phyloP scores from a whole-genome alignment of 1,140 invertebrate genomes.

The Zaprionus davidi region DNA sequence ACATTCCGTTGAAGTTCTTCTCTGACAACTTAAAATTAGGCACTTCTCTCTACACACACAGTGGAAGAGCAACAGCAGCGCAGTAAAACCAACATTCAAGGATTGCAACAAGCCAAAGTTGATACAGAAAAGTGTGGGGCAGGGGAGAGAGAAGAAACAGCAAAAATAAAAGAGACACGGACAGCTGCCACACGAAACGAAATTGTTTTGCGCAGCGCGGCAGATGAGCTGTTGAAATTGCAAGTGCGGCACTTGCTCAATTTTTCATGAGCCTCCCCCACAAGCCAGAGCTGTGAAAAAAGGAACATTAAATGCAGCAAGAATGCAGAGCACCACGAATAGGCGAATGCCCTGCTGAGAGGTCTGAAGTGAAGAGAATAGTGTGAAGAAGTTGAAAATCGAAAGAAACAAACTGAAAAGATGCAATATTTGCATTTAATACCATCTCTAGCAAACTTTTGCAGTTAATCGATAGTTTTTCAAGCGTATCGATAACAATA shows the following conservation, averaged over 20 bases:
- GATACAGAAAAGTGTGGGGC: not conserved
- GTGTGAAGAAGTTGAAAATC: not conserved
- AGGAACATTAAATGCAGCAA: slow-evolving; percentile 23
- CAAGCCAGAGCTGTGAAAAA: slow-evolving; percentile 38
- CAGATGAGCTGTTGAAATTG: slow-evolving; percentile 80
- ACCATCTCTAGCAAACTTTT: not conserved
- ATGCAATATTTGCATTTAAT: not conserved
- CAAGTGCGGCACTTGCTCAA: slow-evolving; percentile 82
- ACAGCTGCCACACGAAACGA: slow-evolving; percentile 54
- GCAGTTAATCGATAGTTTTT: not conserved
- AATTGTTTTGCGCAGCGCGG: slow-evolving; percentile 72
- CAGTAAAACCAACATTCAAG: slow-evolving; percentile 26
- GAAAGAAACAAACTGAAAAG: not conserved
- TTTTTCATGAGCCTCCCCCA: slow-evolving; percentile 81
- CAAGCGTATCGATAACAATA: not conserved
- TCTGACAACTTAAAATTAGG: slow-evolving; percentile 7
- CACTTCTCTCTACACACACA: not conserved
- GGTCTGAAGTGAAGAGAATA: not conserved
- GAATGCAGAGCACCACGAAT: slow-evolving; percentile 10
- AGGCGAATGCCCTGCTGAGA: slow-evolving; percentile 2
- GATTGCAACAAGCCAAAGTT: slow-evolving; percentile 17
- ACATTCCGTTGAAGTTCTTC: not conserved
- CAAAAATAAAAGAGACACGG: slow-evolving; percentile 5
- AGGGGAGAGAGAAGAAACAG: not conserved
- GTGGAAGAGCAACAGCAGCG: not conserved